These are phyloP conservation scores for Poecilia picta DNA, from an alignment of 2,797 vertebrate genomes.

Conservation along the genomic window DNA sequence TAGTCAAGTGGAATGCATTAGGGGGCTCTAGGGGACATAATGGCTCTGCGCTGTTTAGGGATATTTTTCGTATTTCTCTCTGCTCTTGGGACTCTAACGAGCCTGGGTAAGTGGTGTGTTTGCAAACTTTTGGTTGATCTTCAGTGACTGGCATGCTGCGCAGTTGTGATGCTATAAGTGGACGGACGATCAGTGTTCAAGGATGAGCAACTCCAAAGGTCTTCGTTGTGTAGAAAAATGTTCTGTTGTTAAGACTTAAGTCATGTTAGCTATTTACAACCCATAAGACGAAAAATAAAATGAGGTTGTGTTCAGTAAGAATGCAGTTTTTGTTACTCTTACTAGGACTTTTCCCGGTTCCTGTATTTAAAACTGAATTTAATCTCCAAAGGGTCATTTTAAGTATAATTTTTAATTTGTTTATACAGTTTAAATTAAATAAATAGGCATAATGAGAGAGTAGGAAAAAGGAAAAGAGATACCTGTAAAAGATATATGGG, in stretches of 20 bases:
- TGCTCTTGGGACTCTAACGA: conserved; percentile 50
- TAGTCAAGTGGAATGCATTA: conserved; percentile 29
- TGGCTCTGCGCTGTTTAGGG: conserved; percentile 64
- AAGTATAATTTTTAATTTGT: not conserved
- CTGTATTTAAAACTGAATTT: not conserved
- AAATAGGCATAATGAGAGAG: not conserved
- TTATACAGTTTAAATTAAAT: not conserved
- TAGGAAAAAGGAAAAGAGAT: not conserved
- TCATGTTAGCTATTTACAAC: not conserved
- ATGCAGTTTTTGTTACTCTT: not conserved
- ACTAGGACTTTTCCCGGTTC: not conserved
- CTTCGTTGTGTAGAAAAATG: not conserved
- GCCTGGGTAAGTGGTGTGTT: conserved; percentile 70
- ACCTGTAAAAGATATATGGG: not conserved
- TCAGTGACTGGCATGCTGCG: not conserved
- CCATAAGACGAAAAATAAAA: not conserved
- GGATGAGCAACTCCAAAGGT: conserved; percentile 11
- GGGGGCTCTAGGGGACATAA: conserved; percentile 44
- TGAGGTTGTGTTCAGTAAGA: not conserved
- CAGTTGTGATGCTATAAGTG: conserved; percentile 12
- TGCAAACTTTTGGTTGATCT: conserved; percentile 30
- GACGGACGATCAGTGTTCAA: conserved; percentile 15
- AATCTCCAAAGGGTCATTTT: not conserved
- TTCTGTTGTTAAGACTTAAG: not conserved
- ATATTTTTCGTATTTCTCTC: conserved; percentile 56